phyloP scores from a whole-genome alignment of 2,113 vertebrate species.

The Xiphias gladius region DNA sequence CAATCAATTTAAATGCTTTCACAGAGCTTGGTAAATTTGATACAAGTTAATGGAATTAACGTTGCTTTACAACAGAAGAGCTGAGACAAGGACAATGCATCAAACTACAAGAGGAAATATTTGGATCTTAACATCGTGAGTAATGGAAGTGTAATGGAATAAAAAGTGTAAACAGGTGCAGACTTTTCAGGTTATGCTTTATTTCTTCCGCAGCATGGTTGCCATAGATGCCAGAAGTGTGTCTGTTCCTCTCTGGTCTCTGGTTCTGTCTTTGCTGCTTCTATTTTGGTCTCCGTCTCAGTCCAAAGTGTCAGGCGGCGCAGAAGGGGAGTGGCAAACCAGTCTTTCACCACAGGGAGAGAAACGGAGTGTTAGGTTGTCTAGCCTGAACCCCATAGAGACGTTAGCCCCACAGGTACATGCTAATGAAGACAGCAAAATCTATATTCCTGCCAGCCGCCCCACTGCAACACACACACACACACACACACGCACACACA shows the following conservation, averaged over 20 bases:
- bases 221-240: conserved; percentile 61
- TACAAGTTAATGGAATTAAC: conserved; percentile 33
- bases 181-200: conserved; percentile 29
- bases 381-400: conserved; percentile 71
- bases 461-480: conserved; percentile 27
- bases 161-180: conserved; percentile 3
- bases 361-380: conserved; percentile 50
- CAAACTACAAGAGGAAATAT: not conserved
- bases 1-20: conserved; percentile 21
- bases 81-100: not conserved
- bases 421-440: conserved; percentile 72
- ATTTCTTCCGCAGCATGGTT: conserved; percentile 40
- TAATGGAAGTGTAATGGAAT: conserved; percentile 30
- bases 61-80: conserved; percentile 9
- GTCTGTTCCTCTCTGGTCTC: conserved; percentile 58
- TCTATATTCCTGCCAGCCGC: conserved; percentile 66
- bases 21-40: not conserved
- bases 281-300: conserved; percentile 77
- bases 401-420: conserved; percentile 75
- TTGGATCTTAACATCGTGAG: conserved; percentile 17
- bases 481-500: conserved; percentile 39
- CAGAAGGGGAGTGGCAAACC: conserved; percentile 69
- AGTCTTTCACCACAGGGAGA: conserved; percentile 61
- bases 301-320: conserved; percentile 73
- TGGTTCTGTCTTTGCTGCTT: conserved; percentile 63